Base-by-base conservation (phyloP, 2,113 vertebrate genomes). In the Hydrolagus affinis region DNA sequence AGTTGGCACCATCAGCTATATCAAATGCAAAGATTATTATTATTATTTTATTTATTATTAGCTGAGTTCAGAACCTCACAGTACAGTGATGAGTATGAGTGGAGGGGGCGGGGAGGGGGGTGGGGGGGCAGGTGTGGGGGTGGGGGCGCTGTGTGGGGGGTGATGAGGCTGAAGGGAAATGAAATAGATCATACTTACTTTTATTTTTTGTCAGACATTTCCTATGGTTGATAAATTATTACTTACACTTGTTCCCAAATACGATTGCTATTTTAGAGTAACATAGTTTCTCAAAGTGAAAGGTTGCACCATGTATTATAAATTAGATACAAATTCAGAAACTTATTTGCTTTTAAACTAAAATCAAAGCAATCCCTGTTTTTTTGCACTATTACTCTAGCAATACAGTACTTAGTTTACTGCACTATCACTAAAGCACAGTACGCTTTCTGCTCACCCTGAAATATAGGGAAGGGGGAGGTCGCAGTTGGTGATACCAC, bases 171-270 rank as follows among this genome's bases (percentile, higher is more conserved):
- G 44, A 44, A 44, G 1, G 6, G 44, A 44, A 44, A 44, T 44
- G 6, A 44, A 44, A 83, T 3, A 60, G 19, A n/a, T 44, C 86
- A 57, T 85, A 88, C 85, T 88, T 87, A 89, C 89, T 91, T 90
- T 88, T 90, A 88, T 89, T 87, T 85, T 44, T 89, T 89, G 90
- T 88, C 90, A 91, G 88, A 85, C 85, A 89, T 80, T n/a, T 44
- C 44, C 44, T 44, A 44, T 44, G 1, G 44, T 44, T 44, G 44
- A 1, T 44, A 6, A 44, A 44, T 44, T 44, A 44, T 44, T 44
- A 44, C 6, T 44, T 44, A 44, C 44, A 44, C 44, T 44, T 44
- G 2, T 44, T 44, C 44, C 44, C 6, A 44, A 32, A 80, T 44
- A 44, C 44, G 44, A 44, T 44, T 44, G 44, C 44, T 44, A 6